Conservation (phyloP, 2,888 invertebrate genomes). For the Camponotus fellah region DNA sequence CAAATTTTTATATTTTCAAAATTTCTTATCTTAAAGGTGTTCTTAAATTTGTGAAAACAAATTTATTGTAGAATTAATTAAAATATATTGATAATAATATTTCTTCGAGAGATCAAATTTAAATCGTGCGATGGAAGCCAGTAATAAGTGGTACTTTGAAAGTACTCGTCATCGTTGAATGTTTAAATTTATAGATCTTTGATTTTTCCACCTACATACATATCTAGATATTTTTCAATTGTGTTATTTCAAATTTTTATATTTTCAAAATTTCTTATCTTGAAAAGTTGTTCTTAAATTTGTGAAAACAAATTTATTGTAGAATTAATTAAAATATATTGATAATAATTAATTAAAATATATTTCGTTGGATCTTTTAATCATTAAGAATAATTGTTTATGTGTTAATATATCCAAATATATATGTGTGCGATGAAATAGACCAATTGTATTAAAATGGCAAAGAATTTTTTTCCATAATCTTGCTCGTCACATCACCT, state of each 20-base stretch:
- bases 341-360: background rate
- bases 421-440: background rate
- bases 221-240: background rate
- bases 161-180: conserved; percentile 23
- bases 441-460: conserved; percentile 46
- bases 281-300: background rate
- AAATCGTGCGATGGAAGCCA: conserved; percentile 58
- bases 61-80: conserved; percentile 41
- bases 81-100: too few species aligned
- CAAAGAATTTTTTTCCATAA: conserved; percentile 16
- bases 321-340: background rate
- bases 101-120: too few species aligned
- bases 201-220: background rate
- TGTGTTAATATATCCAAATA: background rate
- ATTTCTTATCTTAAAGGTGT: background rate
- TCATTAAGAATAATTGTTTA: background rate
- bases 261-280: background rate
- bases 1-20: background rate
- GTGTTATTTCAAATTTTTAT: background rate
- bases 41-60: background rate
- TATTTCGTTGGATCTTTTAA: background rate
- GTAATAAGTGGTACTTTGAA: conserved; percentile 62
- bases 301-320: background rate
- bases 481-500: conserved; percentile 53
- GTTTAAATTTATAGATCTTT: conserved; percentile 21